Conservation (phyloP, 1,140 invertebrate species). For the Diuraphis noxia region DNA sequence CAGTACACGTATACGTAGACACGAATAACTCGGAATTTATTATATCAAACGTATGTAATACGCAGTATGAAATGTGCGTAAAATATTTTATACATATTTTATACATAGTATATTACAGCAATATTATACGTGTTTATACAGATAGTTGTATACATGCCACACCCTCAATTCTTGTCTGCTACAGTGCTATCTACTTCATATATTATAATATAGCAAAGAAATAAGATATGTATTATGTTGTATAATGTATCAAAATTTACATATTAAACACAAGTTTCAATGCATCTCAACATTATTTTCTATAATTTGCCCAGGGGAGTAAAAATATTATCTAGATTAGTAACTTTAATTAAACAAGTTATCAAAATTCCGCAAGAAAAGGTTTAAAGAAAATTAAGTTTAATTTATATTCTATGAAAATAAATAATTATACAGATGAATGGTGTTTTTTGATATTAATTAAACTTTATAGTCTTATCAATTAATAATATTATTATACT, state of each 20-base stretch:
- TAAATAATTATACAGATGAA: neutral
- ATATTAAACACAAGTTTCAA: conserved; percentile 1
- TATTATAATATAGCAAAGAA: neutral
- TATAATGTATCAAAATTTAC: neutral
- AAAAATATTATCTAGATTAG: conserved; percentile 22
- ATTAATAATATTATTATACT: neutral
- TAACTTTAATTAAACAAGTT: conserved; percentile 38
- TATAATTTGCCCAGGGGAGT: neutral
- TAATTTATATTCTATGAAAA: neutral
- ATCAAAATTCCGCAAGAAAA: neutral
- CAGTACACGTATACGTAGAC: neutral
- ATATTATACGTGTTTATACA: neutral
- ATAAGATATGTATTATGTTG: neutral
- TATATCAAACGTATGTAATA: conserved; percentile 1
- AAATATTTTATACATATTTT: conserved; percentile 40
- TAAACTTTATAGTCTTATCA: neutral
- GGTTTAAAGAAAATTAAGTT: neutral
- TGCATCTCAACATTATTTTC: neutral
- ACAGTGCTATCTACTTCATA: no score
- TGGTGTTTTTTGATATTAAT: neutral
- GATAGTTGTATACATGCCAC: conserved; percentile 36
- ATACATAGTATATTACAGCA: neutral
- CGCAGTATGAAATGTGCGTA: neutral
- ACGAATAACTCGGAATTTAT: neutral
- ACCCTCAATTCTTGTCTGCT: neutral